Evolutionary conservation across 2,113 vertebrate genomes (phyloP), one percentile per base, ranked within the genome.

Genomic region (Rhea pennata): DNA sequence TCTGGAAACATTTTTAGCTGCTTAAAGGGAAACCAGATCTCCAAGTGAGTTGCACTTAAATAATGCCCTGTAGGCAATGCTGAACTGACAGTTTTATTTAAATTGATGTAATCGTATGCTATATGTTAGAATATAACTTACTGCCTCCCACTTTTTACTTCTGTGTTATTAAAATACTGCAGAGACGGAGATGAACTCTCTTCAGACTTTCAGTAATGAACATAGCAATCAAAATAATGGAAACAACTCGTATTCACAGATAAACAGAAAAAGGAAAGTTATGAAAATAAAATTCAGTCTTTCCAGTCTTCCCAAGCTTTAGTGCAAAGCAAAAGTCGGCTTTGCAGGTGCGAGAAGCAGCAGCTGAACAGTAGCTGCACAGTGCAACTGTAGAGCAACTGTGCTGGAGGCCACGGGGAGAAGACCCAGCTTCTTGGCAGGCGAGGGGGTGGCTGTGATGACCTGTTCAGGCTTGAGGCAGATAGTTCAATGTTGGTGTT

Each of bases 151-250:
- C 39, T 69, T 58, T 56, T 67, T 50, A 39, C 53, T 58, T 31
- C 66, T 79, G 4, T 36, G 46, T 2, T n/a, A 15, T 5, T 48
- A 10, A 75, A 90, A 40, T 3, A 5, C 44, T 36, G 61, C n/a
- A 40, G 44, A 73, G n/a, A 48, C 36, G 2, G 10, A n/a, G 50
- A 64, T 64, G 66, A 61, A 4, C 70, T 61, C 64, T 21, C 78
- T 58, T 54, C 29, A 23, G 36, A 4, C 66, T 44, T 40, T 2
- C 51, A 4, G 0, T 6, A 15, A 12, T 2, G 27, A 82, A 69
- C 29, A 6, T 51, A 64, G 72, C 66, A 6, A 17, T 48, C 1
- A 1, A 40, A 50, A 9, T 0, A 51, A 40, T 2, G 0, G 46
- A 31, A 89, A 64, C 71, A 21, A 5, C 46, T 77, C 7, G 10